phyloP scores from a whole-genome alignment of 2,797 vertebrate genomes.

The Tenualosa thibaudeaui region DNA sequence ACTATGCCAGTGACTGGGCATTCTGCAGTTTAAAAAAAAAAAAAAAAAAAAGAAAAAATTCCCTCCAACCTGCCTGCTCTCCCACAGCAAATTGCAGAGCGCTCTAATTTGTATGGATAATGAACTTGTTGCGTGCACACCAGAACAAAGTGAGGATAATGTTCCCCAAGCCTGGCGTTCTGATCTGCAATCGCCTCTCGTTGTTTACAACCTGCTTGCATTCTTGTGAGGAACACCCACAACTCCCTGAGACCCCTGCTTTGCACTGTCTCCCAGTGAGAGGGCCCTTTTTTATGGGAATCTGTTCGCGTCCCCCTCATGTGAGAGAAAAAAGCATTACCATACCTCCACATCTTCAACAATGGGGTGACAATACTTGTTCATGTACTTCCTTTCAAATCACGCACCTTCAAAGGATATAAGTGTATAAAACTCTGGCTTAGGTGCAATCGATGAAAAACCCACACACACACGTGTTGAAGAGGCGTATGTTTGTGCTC shows the following conservation, averaged over 20 bases:
- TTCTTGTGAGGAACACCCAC: slow-evolving; percentile 68
- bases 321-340: slow-evolving; percentile 59
- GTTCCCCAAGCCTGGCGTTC: slow-evolving; percentile 38
- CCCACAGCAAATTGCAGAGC: slow-evolving; percentile 36
- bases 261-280: slow-evolving; percentile 47
- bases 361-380: slow-evolving; percentile 62
- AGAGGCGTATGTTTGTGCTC: slow-evolving; percentile 50
- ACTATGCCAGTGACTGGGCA: background rate
- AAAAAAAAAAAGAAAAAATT: background rate
- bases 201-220: slow-evolving; percentile 37
- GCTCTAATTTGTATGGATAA: slow-evolving; percentile 29
- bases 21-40: background rate
- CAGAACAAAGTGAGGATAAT: slow-evolving; percentile 49
- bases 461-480: slow-evolving; percentile 56
- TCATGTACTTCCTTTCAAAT: slow-evolving; percentile 69
- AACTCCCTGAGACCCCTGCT: slow-evolving; percentile 55
- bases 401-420: slow-evolving; percentile 63
- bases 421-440: slow-evolving; percentile 58
- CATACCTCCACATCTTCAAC: slow-evolving; percentile 57
- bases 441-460: slow-evolving; percentile 67
- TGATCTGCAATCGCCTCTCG: slow-evolving; percentile 46
- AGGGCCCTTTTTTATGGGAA: slow-evolving; percentile 38
- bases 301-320: background rate
- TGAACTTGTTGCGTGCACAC: slow-evolving; percentile 69
- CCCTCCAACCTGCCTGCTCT: slow-evolving; percentile 11